phyloP scores from a whole-genome alignment of 2,113 vertebrate genomes.

The Propithecus coquereli region DNA sequence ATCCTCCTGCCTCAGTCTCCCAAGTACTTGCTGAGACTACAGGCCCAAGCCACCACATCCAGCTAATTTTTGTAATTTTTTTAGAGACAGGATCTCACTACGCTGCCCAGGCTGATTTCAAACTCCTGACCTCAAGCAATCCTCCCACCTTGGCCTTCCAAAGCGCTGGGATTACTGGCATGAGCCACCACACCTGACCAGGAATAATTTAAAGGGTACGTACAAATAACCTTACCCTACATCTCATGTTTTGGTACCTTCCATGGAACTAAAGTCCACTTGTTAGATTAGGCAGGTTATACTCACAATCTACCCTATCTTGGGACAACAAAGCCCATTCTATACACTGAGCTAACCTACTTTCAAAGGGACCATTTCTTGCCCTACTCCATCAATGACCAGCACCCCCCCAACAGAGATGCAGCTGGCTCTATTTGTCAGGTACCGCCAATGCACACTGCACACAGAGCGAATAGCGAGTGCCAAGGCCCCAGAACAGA shows the following conservation, averaged over 20 bases:
- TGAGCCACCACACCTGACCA: too few species aligned
- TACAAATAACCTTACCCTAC: neutral
- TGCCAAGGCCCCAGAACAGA: neutral
- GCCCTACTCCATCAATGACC: neutral
- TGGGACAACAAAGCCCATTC: neutral
- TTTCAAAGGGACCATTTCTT: neutral
- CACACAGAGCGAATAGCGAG: accelerated
- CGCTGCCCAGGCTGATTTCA: too few species aligned
- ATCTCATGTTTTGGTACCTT: neutral
- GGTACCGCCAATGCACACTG: accelerated
- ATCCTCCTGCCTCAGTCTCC: too few species aligned
- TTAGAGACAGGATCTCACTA: too few species aligned
- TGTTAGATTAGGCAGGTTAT: neutral
- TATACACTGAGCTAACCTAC: neutral
- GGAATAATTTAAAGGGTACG: neutral
- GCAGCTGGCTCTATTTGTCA: neutral
- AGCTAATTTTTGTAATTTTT: too few species aligned
- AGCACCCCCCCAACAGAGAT: neutral
- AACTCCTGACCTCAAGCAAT: too few species aligned
- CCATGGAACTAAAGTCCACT: neutral
- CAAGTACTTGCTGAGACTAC: too few species aligned
- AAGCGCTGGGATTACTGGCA: too few species aligned
- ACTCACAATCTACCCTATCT: neutral
- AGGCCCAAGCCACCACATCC: too few species aligned
- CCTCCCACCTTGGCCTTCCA: too few species aligned